Evolutionary conservation across 2,113 vertebrate genomes (phyloP), one percentile per base, ranked within the genome.

Genomic region (Pelusios castaneus): DNA sequence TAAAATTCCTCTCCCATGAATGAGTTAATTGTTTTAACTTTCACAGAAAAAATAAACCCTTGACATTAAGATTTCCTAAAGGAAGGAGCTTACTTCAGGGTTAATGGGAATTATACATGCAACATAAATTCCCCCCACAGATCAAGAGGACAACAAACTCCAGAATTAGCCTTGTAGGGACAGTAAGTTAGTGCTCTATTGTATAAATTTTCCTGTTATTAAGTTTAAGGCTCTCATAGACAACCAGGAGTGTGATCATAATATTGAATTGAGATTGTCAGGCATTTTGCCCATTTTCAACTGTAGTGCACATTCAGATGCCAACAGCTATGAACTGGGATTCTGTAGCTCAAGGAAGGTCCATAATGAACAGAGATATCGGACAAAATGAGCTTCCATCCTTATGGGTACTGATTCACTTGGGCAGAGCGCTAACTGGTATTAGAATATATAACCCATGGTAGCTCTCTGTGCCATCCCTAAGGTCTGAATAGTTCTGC

Each of bases 1-100:
- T 95, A 87, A 94, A 96, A 94, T 89, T 94, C 95, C 89, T 95
- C 34, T 78, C 77, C 89, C 47, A 80, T 96, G 96, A 96, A 97
- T 93, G 91, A 94, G 24, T 94, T 95, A 96, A 97, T 95, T 96
- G 82, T 97, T 94, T 92, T 84, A 67, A 89, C 63, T 87, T 93
- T 87, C 80, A 79, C 9, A 49, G 78, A 82, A 82, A 82, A 95
- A 41, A 1, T 34, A 43, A 77, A 88, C 88, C 43, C 22, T 63
- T 29, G 79, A 27, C 60, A 11, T 91, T 91, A 84, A 89, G 19
- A 54, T 76, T 95, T 81, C 54, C 60, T 77, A 82, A 21, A 31
- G 89, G 55, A 93, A 93, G 58, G 21, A 86, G 70, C 17, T 82
- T 82, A 70, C 56, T 94, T 92, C 73, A 92, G 51, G 8, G 24